These are phyloP conservation scores for Dryobotodes eremita DNA, from an alignment of 2,888 invertebrate species.

Conservation along the genomic window DNA sequence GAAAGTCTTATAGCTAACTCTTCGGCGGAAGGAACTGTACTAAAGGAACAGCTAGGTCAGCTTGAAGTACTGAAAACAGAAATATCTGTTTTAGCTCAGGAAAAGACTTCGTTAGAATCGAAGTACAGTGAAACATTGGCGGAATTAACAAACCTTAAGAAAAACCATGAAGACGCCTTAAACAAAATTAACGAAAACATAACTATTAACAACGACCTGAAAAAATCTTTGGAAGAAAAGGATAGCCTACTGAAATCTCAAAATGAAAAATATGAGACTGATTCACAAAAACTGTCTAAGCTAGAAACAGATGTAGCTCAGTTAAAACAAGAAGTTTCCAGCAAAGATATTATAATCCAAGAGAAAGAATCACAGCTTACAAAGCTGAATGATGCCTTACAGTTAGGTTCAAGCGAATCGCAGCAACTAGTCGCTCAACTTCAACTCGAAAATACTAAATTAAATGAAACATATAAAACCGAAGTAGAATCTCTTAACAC, in stretches of 20 bases:
- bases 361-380: slow-evolving; percentile 79
- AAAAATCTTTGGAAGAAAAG: slow-evolving; percentile 80
- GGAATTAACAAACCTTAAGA: slow-evolving; percentile 78
- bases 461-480: slow-evolving; percentile 80
- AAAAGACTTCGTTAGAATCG: slow-evolving; percentile 80
- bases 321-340: slow-evolving; percentile 76
- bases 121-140: slow-evolving; percentile 76
- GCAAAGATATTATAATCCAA: slow-evolving; percentile 75
- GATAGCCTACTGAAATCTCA: slow-evolving; percentile 80
- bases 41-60: slow-evolving; percentile 83
- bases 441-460: slow-evolving; percentile 81
- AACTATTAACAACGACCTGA: slow-evolving; percentile 72
- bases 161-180: slow-evolving; percentile 75
- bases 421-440: slow-evolving; percentile 79
- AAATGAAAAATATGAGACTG: slow-evolving; percentile 76
- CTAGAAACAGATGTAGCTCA: slow-evolving; percentile 79
- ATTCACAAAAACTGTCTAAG: slow-evolving; percentile 74
- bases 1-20: slow-evolving; percentile 85
- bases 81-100: slow-evolving; percentile 78
- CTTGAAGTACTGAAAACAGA: slow-evolving; percentile 82
- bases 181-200: slow-evolving; percentile 78
- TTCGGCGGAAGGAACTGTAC: slow-evolving; percentile 83
- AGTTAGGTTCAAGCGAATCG: slow-evolving; percentile 79
- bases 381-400: slow-evolving; percentile 78
- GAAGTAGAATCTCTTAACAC: slow-evolving; percentile 85